Conservation (phyloP, 2,888 invertebrate species). For the Drosophila pseudotakahashii region DNA sequence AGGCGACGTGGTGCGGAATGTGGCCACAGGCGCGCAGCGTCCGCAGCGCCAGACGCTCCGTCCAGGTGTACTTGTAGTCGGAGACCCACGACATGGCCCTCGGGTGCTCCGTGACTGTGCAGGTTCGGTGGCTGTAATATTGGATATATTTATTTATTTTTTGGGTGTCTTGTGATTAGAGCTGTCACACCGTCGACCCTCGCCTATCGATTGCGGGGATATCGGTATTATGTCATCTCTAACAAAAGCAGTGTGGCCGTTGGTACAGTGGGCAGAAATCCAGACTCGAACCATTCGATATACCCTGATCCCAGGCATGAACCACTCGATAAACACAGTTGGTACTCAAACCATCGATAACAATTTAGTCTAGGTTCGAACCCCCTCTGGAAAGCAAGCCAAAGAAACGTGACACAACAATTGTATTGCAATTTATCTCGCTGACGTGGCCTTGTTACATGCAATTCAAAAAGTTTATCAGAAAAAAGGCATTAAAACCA, state of each 20-base stretch:
- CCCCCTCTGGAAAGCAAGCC: not conserved
- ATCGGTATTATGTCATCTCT: not conserved
- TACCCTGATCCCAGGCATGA: too few species aligned
- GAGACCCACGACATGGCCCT: constrained; percentile 90
- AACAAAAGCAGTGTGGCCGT: not conserved
- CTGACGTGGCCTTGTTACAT: not conserved
- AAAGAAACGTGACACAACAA: not conserved
- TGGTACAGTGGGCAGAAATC: too few species aligned
- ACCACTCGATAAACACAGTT: too few species aligned
- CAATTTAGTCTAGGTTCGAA: not conserved
- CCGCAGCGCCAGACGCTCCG: constrained; percentile 90
- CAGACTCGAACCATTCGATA: not conserved
- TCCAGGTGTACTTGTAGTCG: constrained; percentile 89
- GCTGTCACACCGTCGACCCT: not conserved
- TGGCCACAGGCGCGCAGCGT: constrained; percentile 90
- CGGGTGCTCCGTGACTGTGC: not conserved
- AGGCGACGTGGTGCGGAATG: constrained; percentile 95
- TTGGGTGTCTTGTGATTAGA: constrained; percentile 24
- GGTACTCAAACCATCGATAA: not conserved
- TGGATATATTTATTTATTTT: constrained; percentile 2
- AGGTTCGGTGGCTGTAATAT: not conserved
- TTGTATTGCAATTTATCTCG: not conserved
- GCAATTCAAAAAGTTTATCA: not conserved
- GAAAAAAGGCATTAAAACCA: not conserved
- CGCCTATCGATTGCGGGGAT: not conserved